phyloP scores from a whole-genome alignment of 92 coral and sea anemone genomes.

The Montipora capitata region DNA sequence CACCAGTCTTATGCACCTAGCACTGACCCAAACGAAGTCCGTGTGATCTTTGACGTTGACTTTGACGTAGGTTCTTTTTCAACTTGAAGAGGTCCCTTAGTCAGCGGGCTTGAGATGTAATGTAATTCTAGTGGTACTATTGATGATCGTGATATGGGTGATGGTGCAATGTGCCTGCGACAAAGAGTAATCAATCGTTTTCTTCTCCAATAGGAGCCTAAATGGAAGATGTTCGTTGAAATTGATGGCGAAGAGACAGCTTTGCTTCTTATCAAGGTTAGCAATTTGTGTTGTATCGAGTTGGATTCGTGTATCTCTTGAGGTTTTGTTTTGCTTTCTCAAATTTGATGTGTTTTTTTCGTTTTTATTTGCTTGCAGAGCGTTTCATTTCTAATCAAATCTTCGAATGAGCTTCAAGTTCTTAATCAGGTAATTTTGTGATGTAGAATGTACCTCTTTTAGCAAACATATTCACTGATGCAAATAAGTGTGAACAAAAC shows the following conservation, averaged over 20 bases:
- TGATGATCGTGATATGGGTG: too few relatives aligned
- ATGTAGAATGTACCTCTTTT: background rate
- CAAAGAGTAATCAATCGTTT: background rate
- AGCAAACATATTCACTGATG: too few relatives aligned
- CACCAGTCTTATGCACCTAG: too few relatives aligned
- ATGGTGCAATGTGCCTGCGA: too few relatives aligned
- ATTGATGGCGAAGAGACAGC: conserved; percentile 85
- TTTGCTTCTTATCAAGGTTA: conserved; percentile 78
- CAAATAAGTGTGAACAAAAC: too few relatives aligned
- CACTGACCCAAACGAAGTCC: too few relatives aligned
- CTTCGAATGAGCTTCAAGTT: conserved; percentile 66
- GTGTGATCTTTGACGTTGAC: too few relatives aligned
- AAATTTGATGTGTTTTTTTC: background rate
- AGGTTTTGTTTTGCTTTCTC: too few relatives aligned
- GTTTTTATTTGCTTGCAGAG: conserved; percentile 39
- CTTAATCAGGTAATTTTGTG: conserved; percentile 66
- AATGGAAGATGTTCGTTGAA: conserved; percentile 92
- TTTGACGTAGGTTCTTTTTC: too few relatives aligned
- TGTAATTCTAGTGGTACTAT: too few relatives aligned
- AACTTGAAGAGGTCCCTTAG: too few relatives aligned
- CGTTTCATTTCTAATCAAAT: conserved; percentile 72
- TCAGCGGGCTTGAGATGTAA: too few relatives aligned
- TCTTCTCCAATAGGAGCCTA: conserved; percentile 76
- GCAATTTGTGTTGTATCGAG: background rate
- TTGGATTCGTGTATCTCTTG: background rate